A percentile compares a stretch with the other conserved stretches of the same genome.
These are phyloP conservation scores for Nycticorax nycticorax DNA, from an alignment of 2,113 vertebrate genomes.

Conservation along the genomic window DNA sequence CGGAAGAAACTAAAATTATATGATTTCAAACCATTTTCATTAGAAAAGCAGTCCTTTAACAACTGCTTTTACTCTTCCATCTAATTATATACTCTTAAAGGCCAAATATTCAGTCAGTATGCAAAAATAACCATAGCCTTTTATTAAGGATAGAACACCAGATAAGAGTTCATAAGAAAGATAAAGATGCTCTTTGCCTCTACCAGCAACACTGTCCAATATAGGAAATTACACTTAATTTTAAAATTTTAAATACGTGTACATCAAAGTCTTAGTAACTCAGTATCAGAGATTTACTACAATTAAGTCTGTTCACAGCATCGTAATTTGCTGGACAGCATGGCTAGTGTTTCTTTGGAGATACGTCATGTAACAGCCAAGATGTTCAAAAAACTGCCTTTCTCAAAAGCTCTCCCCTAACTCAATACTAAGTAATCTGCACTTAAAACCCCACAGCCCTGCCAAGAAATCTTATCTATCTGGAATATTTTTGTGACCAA, in stretches of 20 bases:
- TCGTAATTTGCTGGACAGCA: background rate
- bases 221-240: background rate
- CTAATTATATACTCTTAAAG: slow-evolving; percentile 51
- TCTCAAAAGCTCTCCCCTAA: background rate
- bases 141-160: slow-evolving; percentile 35
- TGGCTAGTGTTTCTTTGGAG: background rate
- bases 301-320: background rate
- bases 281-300: background rate
- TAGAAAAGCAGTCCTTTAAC: slow-evolving; percentile 39
- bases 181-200: background rate
- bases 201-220: background rate
- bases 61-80: slow-evolving; percentile 41
- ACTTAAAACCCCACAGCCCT: background rate
- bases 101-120: slow-evolving; percentile 39
- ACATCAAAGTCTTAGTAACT: background rate
- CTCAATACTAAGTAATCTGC: background rate
- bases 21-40: slow-evolving; percentile 53
- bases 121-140: slow-evolving; percentile 47
- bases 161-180: background rate
- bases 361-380: background rate
- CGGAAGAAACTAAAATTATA: slow-evolving; percentile 42
- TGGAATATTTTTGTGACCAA: background rate
- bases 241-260: background rate
- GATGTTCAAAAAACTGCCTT: background rate
- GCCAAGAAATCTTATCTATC: background rate